Evolutionary conservation across 2,888 invertebrate species (phyloP).

Genomic region (Timandra comae): DNA sequence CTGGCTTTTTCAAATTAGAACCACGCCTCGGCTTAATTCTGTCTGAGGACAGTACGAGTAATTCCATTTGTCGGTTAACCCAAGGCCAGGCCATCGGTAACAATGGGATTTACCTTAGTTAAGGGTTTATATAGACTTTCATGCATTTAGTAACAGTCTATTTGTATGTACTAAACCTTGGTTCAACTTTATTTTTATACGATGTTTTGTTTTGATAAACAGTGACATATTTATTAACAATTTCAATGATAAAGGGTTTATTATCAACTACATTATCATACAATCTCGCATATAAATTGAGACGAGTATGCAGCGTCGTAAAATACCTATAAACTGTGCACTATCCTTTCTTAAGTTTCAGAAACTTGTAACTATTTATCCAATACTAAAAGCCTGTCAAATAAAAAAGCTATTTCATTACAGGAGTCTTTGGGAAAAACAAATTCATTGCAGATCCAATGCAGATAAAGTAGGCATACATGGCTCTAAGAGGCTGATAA

Average conservation of each 20-base stretch:
- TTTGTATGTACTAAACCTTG: no score
- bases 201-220: no score
- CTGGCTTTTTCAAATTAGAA: constrained; percentile 73
- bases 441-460: constrained; percentile 44
- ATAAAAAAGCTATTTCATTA: neutral
- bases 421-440: constrained; percentile 22
- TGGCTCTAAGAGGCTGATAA: constrained; percentile 69
- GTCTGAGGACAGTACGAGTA: constrained; percentile 47
- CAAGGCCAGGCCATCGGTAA: constrained; percentile 38
- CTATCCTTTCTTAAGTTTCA: no score
- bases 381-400: no score
- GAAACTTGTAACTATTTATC: no score
- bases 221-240: no score
- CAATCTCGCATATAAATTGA: no score
- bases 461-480: constrained; percentile 54
- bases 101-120: constrained; percentile 33
- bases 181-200: no score
- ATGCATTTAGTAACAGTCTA: constrained; percentile 12
- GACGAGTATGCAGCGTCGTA: no score
- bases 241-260: no score
- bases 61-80: constrained; percentile 48
- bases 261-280: no score
- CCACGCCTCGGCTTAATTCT: constrained; percentile 49
- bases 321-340: no score
- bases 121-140: constrained; percentile 11